Evolutionary conservation across 2,797 vertebrate genomes (phyloP).

Genomic region (Chanos chanos): DNA sequence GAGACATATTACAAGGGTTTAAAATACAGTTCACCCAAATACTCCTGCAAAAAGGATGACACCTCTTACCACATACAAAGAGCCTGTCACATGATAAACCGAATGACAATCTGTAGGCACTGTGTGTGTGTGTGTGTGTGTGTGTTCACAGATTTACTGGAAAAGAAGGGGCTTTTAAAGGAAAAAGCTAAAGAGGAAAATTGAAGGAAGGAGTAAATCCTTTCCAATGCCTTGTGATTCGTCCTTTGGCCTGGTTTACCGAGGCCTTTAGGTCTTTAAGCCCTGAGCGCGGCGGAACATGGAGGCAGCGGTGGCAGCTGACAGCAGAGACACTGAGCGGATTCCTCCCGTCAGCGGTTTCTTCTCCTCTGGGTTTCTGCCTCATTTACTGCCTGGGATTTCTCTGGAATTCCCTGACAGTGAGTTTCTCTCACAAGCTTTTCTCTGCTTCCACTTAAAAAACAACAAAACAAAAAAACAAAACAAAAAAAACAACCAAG

Average conservation of each 20-base stretch:
- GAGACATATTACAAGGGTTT: conserved; percentile 38
- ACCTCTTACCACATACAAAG: too few relatives aligned
- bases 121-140: too few relatives aligned
- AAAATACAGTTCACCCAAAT: not conserved
- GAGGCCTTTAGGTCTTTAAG: too few relatives aligned
- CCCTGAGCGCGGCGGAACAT: conserved; percentile 34
- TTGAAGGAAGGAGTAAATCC: not conserved
- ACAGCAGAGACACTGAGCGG: conserved; percentile 31
- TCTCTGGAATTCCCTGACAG: conserved; percentile 63
- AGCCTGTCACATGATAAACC: too few relatives aligned
- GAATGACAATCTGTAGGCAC: too few relatives aligned
- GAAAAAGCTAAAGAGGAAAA: not conserved
- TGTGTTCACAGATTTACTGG: too few relatives aligned
- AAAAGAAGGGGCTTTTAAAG: too few relatives aligned
- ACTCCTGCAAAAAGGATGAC: not conserved
- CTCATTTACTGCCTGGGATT: conserved; percentile 62
- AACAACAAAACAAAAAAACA: not conserved
- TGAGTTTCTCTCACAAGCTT: conserved; percentile 50
- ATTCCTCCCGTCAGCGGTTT: conserved; percentile 68
- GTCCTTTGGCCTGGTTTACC: too few relatives aligned
- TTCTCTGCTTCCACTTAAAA: conserved; percentile 15
- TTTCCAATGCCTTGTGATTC: not conserved
- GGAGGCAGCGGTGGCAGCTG: conserved; percentile 46
- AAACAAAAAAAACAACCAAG: too few relatives aligned
- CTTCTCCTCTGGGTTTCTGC: conserved; percentile 59